Percentiles rank a stretch among this genome's conserved stretches.
phyloP scores from a whole-genome alignment of 1,140 invertebrate species.

The Drosophila ironensis region DNA sequence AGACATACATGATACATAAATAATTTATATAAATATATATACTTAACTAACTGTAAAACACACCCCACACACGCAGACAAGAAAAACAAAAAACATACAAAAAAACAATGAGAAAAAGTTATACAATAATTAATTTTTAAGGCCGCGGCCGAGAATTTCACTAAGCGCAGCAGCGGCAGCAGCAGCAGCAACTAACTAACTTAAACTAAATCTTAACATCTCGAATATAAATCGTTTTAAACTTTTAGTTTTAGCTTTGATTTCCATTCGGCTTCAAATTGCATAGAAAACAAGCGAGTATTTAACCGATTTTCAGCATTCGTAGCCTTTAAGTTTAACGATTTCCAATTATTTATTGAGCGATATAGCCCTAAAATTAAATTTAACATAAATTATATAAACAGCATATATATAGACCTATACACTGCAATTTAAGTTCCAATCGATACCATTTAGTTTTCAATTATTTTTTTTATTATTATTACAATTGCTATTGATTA shows the following conservation, averaged over 20 bases:
- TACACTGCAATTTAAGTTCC: slow-evolving; percentile 75
- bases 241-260: slow-evolving; percentile 2
- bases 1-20: slow-evolving; percentile 71
- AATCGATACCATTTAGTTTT: slow-evolving; percentile 64
- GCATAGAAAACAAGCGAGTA: slow-evolving; percentile 1
- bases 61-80: slow-evolving; percentile 36
- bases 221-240: background rate
- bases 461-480: slow-evolving; percentile 37
- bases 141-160: slow-evolving; percentile 20
- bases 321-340: slow-evolving; percentile 31
- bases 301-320: slow-evolving; percentile 6
- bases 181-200: slow-evolving; percentile 39
- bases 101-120: slow-evolving; percentile 14
- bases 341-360: slow-evolving; percentile 47
- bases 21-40: slow-evolving; percentile 66
- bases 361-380: slow-evolving; percentile 38
- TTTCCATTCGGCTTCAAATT: background rate
- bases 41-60: slow-evolving; percentile 68
- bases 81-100: slow-evolving; percentile 25
- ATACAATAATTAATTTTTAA: slow-evolving; percentile 47
- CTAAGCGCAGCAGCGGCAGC: slow-evolving; percentile 27
- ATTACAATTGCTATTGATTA: slow-evolving; percentile 1
- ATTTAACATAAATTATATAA: slow-evolving; percentile 32
- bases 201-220: slow-evolving; percentile 23
- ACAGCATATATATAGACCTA: slow-evolving; percentile 17